These are phyloP conservation scores for Xylocampa areola DNA, from an alignment of 2,888 invertebrate genomes.

Conservation along the genomic window DNA sequence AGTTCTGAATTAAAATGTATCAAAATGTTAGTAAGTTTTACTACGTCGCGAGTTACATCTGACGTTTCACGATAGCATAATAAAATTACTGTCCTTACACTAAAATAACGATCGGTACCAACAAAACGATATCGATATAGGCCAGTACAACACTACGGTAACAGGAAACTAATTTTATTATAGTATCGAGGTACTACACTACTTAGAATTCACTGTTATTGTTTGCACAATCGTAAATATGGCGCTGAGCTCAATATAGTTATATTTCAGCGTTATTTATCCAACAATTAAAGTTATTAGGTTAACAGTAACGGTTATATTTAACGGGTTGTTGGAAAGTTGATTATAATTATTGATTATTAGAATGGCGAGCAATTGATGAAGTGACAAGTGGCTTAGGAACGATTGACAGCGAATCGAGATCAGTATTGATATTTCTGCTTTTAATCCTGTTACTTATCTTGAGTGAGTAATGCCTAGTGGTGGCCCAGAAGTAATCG, in stretches of 20 bases:
- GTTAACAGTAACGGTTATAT: constrained; percentile 45
- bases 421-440: constrained; percentile 29
- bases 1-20: constrained; percentile 16
- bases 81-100: constrained; percentile 31
- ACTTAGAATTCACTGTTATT: constrained; percentile 71
- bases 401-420: constrained; percentile 3
- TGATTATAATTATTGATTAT: constrained; percentile 34
- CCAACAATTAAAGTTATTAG: constrained; percentile 51
- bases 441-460: constrained; percentile 6
- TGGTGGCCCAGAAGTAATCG: background rate
- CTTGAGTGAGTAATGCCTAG: background rate
- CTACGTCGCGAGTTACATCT: constrained; percentile 18
- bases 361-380: constrained; percentile 23
- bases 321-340: constrained; percentile 42
- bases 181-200: constrained; percentile 56
- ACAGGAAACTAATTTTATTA: constrained; percentile 61
- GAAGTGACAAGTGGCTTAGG: constrained; percentile 3
- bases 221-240: constrained; percentile 69
- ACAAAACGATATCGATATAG: constrained; percentile 49
- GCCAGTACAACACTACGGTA: constrained; percentile 47
- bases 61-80: constrained; percentile 39
- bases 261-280: constrained; percentile 58
- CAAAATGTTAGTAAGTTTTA: constrained; percentile 7
- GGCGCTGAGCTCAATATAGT: constrained; percentile 48
- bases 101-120: constrained; percentile 35